Percentiles rank a stretch among this genome's conserved stretches.
phyloP scores from a whole-genome alignment of 1,140 invertebrate genomes.

The Brachionus rotundiformis region DNA sequence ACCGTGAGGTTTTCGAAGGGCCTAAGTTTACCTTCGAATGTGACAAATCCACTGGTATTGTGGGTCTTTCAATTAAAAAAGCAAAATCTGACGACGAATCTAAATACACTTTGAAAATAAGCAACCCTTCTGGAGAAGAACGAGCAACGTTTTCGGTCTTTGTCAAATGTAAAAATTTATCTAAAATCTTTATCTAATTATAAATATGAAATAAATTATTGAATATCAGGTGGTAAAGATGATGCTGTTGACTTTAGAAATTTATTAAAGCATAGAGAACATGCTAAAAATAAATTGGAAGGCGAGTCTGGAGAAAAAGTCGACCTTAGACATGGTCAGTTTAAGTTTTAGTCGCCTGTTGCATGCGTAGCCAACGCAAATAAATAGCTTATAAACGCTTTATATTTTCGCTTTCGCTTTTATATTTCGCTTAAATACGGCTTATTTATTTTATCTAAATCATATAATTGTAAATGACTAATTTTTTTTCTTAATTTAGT shows the following conservation, averaged over 20 bases:
- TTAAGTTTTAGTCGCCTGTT: background rate
- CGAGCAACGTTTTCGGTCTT: background rate
- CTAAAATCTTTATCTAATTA: background rate
- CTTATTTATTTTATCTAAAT: background rate
- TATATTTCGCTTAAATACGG: background rate
- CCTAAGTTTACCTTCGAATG: background rate
- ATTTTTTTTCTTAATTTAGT: constrained; percentile 21
- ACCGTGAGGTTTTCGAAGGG: background rate
- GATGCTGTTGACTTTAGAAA: constrained; percentile 49
- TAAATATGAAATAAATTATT: background rate
- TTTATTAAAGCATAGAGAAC: constrained; percentile 45
- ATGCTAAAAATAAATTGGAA: constrained; percentile 25
- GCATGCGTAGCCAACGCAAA: background rate
- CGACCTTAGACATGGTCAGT: constrained; percentile 47
- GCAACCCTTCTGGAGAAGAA: constrained; percentile 44
- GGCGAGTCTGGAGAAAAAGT: constrained; percentile 12
- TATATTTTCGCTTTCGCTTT: background rate
- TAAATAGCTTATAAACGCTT: background rate
- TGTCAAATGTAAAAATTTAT: constrained; percentile 47
- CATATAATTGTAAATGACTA: background rate
- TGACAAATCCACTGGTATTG: constrained; percentile 39
- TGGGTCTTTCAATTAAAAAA: constrained; percentile 21
- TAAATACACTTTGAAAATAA: constrained; percentile 26
- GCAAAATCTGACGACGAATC: constrained; percentile 32
- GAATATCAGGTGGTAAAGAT: constrained; percentile 20